Percentiles rank a stretch among this genome's conserved stretches.
phyloP scores from a whole-genome alignment of 2,888 invertebrate species.

The Nomada ruficornis region DNA sequence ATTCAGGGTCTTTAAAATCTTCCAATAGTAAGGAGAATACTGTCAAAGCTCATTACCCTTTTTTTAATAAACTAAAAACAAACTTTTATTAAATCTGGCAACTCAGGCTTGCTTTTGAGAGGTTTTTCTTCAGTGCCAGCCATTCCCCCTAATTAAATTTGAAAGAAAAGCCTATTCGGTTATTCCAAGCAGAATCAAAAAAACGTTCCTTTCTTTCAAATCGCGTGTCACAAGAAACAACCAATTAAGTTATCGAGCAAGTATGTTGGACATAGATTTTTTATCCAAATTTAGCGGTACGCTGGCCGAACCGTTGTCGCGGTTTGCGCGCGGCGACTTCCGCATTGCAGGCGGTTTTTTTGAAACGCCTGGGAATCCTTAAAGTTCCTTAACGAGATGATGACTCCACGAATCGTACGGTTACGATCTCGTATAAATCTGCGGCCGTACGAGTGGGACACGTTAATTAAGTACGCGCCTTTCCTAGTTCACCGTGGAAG shows the following conservation, averaged over 20 bases:
- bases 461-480: constrained; percentile 70
- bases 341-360: constrained; percentile 54
- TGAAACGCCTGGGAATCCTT: constrained; percentile 48
- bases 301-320: constrained; percentile 20
- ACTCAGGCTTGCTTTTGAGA: too few relatives aligned
- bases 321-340: constrained; percentile 23
- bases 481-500: constrained; percentile 58
- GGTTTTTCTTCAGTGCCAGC: too few relatives aligned
- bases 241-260: constrained; percentile 6
- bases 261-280: constrained; percentile 15
- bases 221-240: neutral
- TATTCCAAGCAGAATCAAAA: neutral
- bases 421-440: constrained; percentile 64
- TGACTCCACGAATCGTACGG: constrained; percentile 58
- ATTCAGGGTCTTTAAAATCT: too few relatives aligned
- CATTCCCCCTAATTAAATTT: neutral
- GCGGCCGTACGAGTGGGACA: constrained; percentile 49
- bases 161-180: neutral
- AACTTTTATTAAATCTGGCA: too few relatives aligned
- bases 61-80: too few relatives aligned
- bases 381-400: constrained; percentile 66
- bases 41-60: too few relatives aligned
- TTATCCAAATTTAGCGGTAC: constrained; percentile 37
- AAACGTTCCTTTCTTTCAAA: neutral
- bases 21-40: too few relatives aligned